A percentile compares a stretch with the other conserved stretches of the same genome.
Evolutionary conservation across 2,113 vertebrate species (phyloP).

Genomic region (Arothron firmamentum): DNA sequence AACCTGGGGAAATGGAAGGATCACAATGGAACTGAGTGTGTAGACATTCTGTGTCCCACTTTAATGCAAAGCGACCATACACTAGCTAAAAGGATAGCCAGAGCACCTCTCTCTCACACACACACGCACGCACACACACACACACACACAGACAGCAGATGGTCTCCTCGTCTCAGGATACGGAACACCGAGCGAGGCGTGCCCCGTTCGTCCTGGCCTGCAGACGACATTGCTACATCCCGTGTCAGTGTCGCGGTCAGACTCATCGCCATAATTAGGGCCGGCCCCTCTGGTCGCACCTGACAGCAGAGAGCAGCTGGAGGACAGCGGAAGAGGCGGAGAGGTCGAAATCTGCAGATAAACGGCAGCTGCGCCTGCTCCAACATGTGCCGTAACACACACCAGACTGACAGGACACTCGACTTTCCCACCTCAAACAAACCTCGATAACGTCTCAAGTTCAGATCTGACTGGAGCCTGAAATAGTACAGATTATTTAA

Average conservation of each 20-base stretch:
- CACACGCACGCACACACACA: constrained; percentile 1
- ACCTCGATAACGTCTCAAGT: background rate
- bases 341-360: constrained; percentile 36
- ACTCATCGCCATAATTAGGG: constrained; percentile 60
- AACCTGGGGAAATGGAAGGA: too few relatives aligned
- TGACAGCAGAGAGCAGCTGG: constrained; percentile 62
- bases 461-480: background rate
- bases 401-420: background rate
- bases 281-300: constrained; percentile 50
- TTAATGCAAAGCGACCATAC: too few relatives aligned
- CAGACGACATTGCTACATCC: constrained; percentile 23
- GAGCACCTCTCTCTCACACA: too few relatives aligned
- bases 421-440: background rate
- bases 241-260: constrained; percentile 55
- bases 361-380: constrained; percentile 21
- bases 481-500: too few relatives aligned
- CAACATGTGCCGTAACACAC: background rate
- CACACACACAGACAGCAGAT: constrained; percentile 43
- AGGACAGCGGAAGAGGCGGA: constrained; percentile 48
- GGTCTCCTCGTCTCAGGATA: constrained; percentile 50
- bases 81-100: too few relatives aligned
- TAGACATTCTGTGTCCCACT: too few relatives aligned
- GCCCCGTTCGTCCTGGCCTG: constrained; percentile 21
- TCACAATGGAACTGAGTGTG: too few relatives aligned
- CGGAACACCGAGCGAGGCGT: constrained; percentile 29